Evolutionary conservation across 1,140 invertebrate species (phyloP).

Genomic region (Trypoxylus dichotomus): DNA sequence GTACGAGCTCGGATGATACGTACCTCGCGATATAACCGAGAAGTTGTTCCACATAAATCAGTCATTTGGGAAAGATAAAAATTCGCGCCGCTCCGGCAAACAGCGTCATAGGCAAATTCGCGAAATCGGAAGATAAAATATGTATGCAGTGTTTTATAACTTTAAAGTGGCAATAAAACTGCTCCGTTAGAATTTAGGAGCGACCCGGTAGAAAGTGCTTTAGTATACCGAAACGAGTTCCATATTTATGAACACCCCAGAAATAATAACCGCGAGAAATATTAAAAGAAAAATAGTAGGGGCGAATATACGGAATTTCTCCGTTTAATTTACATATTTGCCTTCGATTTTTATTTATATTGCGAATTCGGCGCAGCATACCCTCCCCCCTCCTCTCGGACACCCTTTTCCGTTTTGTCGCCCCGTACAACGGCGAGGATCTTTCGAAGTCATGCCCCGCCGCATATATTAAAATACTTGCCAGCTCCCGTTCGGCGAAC

Average conservation of each 20-base stretch:
- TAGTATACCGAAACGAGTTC: not conserved
- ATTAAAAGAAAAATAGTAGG: slow-evolving; percentile 3
- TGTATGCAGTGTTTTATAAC: slow-evolving; percentile 21
- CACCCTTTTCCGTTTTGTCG: no score
- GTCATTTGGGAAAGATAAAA: slow-evolving; percentile 18
- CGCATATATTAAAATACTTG: slow-evolving; percentile 44
- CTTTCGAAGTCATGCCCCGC: not conserved
- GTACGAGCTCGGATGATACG: not conserved
- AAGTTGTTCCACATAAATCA: slow-evolving; percentile 20
- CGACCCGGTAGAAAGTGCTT: not conserved
- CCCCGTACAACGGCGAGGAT: no score
- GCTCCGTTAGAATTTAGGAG: not conserved
- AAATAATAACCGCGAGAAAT: not conserved
- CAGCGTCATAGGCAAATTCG: not conserved
- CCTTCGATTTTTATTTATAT: slow-evolving; percentile 46
- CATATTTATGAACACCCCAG: not conserved
- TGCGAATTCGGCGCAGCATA: slow-evolving; percentile 32
- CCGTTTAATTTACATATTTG: slow-evolving; percentile 43
- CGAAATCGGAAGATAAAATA: slow-evolving; percentile 17
- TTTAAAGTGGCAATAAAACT: slow-evolving; percentile 16
- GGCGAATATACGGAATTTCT: not conserved
- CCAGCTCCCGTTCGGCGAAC: slow-evolving; percentile 32
- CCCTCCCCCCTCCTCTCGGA: not conserved
- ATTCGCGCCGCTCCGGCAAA: not conserved
- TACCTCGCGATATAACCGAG: not conserved